Percentiles rank a stretch among this genome's conserved stretches.
phyloP scores from a whole-genome alignment of 2,888 invertebrate genomes.

The Rhopalosiphum nymphaeae region DNA sequence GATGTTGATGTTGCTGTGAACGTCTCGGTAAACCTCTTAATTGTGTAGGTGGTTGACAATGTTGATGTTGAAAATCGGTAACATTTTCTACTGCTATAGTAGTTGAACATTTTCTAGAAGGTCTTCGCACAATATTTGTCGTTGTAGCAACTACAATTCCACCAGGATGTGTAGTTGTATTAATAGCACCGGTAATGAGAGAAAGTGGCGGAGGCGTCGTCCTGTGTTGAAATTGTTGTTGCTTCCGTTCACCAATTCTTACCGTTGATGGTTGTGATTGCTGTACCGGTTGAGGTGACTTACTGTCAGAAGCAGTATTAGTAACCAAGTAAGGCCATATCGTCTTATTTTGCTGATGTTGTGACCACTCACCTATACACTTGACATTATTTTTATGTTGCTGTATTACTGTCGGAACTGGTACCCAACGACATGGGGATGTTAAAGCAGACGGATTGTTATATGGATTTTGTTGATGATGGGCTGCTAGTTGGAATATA shows the following conservation, averaged over 20 bases:
- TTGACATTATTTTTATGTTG: constrained; percentile 42
- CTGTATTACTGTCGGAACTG: constrained; percentile 45
- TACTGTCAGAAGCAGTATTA: background rate
- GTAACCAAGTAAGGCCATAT: constrained; percentile 48
- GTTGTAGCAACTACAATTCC: constrained; percentile 33
- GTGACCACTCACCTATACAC: background rate
- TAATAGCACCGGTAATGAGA: background rate
- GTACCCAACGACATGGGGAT: constrained; percentile 45
- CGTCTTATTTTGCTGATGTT: constrained; percentile 33
- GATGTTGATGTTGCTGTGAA: constrained; percentile 35
- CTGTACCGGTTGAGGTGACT: background rate
- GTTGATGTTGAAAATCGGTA: background rate
- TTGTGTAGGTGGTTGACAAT: background rate
- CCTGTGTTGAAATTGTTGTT: constrained; percentile 6
- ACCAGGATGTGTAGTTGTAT: background rate
- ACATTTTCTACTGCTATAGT: background rate
- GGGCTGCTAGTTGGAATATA: constrained; percentile 49
- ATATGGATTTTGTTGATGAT: constrained; percentile 32
- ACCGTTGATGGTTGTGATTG: background rate
- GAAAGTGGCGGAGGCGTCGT: background rate
- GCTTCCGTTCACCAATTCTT: background rate
- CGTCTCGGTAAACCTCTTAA: background rate
- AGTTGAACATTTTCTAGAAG: constrained; percentile 43
- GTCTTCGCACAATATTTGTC: constrained; percentile 18
- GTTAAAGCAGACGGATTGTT: background rate